Evolutionary conservation across 2,113 vertebrate species (phyloP), one percentile per base, ranked within the genome.

Genomic region (Chrysochloris asiatica): DNA sequence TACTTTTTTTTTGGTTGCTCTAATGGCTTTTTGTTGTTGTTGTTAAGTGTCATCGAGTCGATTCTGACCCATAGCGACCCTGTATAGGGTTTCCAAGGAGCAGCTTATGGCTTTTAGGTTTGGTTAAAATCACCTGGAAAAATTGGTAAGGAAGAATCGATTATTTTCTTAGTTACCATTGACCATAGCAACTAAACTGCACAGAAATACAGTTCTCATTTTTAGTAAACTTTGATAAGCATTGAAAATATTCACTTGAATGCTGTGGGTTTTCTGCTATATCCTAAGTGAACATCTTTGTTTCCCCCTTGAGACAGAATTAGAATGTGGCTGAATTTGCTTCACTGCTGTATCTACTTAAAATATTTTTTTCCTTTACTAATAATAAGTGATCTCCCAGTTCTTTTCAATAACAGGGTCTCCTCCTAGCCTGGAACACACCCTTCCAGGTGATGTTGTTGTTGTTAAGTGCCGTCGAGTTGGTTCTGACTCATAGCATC

Each of bases 61-160:
- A n/a, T n/a, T n/a, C n/a, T n/a, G n/a, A n/a, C n/a, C n/a, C n/a
- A n/a, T n/a, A n/a, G n/a, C n/a, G n/a, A n/a, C n/a, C n/a, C n/a
- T n/a, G n/a, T n/a, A n/a, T n/a, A n/a, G n/a, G n/a, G n/a, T n/a
- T n/a, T n/a, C n/a, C n/a, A n/a, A n/a, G n/a, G n/a, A n/a, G n/a
- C n/a, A n/a, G n/a, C n/a, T n/a, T n/a, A 75, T 84, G 43, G 54
- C 54, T 56, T 56, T 56, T 56, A 22, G 36, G 54, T 24, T 86
- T 87, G 26, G 43, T 81, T 93, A 89, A 87, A 92, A 91, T 92
- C 50, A 71, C 36, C 47, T 72, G 47, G 73, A 89, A 90, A 93
- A 89, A 56, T 72, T 43, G 82, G 38, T 41, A 75, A 38, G 38
- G 43, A 85, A 79, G 21, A 82, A 61, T 41, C 69, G 43, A 76